Evolutionary conservation across 2,113 vertebrate species (phyloP), one percentile per base, ranked within the genome.

Genomic region (Aegotheles bennettii): DNA sequence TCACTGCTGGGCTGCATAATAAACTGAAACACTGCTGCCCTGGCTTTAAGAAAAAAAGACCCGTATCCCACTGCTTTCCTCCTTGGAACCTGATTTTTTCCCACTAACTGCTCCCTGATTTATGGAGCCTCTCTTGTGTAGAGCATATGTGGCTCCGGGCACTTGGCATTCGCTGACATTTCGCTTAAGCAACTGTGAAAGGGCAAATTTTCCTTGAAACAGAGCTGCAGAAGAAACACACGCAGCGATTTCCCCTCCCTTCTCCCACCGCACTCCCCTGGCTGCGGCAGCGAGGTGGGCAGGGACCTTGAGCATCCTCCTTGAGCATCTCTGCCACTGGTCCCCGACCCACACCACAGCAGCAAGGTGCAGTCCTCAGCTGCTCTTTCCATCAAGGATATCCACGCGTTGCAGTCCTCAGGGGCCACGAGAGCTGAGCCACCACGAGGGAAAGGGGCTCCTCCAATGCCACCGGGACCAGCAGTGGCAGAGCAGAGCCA

Each of bases 51-150:
- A 73, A 61, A 45, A 51, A 59, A 76, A 71, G 42, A 76, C 23
- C 21, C 19, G 70, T 84, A 53, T 91, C 96, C 97, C 88, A 96
- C 96, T 95, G 96, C 35, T 96, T 97, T 81, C 56, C 96, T 97
- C 96, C 96, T 96, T 97, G 96, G 96, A 98, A 98, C 96, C 97
- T 95, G 98, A 96, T 98, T 98, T 97, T 98, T 98, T 98, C 98
- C 97, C 87, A 95, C 95, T 98, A 98, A 98, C 97, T 95, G 98
- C 96, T 97, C 94, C 90, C 97, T 99, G 98, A 99, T 99, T 98
- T 98, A 99, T 99, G 98, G 97, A 93, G 60, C 68, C 79, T 91
- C 96, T 93, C 95, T 98, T 98, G 97, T 94, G 86, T 69, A 83
- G 95, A 98, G 97, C 98, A 97, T 97, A 98, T 64, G 98, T 96